Conservation (phyloP, 2,113 vertebrate species). For the Rattus rattus region DNA sequence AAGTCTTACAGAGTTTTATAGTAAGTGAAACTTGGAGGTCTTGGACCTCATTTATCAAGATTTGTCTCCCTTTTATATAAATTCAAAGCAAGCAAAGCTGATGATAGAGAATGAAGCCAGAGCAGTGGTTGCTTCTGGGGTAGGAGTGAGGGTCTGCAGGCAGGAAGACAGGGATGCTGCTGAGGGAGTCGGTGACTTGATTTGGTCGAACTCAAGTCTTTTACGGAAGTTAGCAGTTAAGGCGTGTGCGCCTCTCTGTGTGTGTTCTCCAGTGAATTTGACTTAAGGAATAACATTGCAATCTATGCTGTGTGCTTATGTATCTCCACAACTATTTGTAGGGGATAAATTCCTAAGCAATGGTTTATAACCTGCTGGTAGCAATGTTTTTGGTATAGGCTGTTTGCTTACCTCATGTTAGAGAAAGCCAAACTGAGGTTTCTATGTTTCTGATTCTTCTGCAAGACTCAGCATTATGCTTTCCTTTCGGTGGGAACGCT, state of each 20-base stretch:
- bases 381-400: not conserved
- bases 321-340: not conserved
- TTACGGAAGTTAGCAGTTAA: not conserved
- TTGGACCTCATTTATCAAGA: not conserved
- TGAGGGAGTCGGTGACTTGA: too few relatives aligned
- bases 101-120: not conserved
- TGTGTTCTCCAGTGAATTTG: not conserved
- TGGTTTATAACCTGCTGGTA: not conserved
- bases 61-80: not conserved
- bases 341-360: not conserved
- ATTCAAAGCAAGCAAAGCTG: not conserved
- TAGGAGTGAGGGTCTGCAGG: too few relatives aligned
- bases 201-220: not conserved
- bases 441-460: not conserved
- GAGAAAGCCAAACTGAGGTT: not conserved
- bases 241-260: not conserved
- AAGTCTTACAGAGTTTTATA: not conserved
- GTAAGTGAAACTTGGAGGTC: not conserved
- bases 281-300: not conserved
- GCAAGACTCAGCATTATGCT: not conserved
- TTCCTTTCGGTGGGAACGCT: not conserved
- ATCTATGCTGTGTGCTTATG: not conserved
- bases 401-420: not conserved
- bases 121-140: accelerated
- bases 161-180: too few relatives aligned